phyloP scores from a whole-genome alignment of 2,888 invertebrate species.

The Esperia sulphurella region DNA sequence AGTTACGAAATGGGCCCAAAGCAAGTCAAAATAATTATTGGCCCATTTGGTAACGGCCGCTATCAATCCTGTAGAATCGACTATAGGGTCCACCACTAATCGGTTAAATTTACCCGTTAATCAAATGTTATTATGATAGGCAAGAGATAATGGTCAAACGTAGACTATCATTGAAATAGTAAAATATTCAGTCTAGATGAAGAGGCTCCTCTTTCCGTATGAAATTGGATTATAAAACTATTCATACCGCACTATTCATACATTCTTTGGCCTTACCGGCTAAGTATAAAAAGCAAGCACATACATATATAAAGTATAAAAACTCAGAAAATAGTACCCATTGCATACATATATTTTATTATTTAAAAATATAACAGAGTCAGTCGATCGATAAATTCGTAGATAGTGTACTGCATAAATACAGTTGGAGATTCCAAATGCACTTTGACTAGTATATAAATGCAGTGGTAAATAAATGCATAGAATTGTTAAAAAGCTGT shows the following conservation, averaged over 20 bases:
- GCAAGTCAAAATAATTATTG: no score
- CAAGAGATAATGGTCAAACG: conserved; percentile 28
- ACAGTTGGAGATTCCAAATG: no score
- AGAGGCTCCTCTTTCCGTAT: conserved; percentile 40
- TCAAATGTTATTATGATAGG: no score
- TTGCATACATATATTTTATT: neutral
- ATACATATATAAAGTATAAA: conserved; percentile 20
- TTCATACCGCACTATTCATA: conserved; percentile 20
- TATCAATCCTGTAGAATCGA: no score
- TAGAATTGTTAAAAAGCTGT: neutral
- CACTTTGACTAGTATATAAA: neutral
- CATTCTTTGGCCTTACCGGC: conserved; percentile 42
- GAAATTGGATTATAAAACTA: conserved; percentile 42
- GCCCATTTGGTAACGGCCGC: no score
- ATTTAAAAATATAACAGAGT: conserved; percentile 3
- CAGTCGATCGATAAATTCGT: conserved; percentile 5
- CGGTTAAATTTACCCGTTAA: no score
- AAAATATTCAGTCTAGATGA: conserved; percentile 70
- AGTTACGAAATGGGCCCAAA: no score
- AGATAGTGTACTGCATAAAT: no score
- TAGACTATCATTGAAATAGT: conserved; percentile 28
- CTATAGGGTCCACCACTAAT: no score
- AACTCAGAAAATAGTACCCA: conserved; percentile 30
- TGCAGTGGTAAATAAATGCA: neutral
- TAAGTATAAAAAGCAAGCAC: conserved; percentile 33